Percentiles rank a stretch among this genome's conserved stretches.
Conservation (phyloP, 2,888 invertebrate species). For the Anoplius nigerrimus region DNA sequence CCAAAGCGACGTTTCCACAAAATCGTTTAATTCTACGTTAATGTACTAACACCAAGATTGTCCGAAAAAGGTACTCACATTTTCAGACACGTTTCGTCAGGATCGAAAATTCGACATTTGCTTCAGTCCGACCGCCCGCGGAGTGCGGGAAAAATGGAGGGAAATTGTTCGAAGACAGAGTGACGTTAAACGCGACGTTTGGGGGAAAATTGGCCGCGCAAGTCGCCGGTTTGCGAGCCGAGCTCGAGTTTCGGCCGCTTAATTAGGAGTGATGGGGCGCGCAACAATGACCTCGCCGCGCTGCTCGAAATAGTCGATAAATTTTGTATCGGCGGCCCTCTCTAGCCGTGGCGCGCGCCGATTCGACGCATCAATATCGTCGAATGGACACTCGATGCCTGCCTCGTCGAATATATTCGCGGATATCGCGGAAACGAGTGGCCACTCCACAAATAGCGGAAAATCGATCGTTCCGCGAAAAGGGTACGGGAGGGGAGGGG, state of each 20-base stretch:
- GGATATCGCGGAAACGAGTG: conserved; percentile 1
- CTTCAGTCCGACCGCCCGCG: no score
- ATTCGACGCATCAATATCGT: neutral
- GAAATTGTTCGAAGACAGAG: no score
- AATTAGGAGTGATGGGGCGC: conserved; percentile 27
- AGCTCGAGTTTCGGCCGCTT: conserved; percentile 8
- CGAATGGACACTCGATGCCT: neutral
- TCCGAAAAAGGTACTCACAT: no score
- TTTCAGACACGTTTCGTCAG: no score
- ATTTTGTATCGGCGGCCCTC: conserved; percentile 11
- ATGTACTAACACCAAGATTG: no score
- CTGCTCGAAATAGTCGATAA: conserved; percentile 14
- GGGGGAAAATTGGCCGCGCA: no score
- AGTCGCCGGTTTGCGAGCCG: neutral
- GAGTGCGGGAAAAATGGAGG: no score
- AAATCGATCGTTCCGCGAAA: neutral
- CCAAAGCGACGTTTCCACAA: no score
- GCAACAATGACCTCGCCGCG: conserved; percentile 1
- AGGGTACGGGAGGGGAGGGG: no score
- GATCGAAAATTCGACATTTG: no score
- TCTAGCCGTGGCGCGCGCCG: neutral
- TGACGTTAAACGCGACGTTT: no score
- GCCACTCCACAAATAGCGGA: conserved; percentile 1
- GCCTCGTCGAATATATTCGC: neutral
- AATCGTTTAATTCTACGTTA: no score